Evolutionary conservation across 2,888 invertebrate species (phyloP), one percentile per base, ranked within the genome.

Genomic region (Scaptomyza cyrtandrae): DNA sequence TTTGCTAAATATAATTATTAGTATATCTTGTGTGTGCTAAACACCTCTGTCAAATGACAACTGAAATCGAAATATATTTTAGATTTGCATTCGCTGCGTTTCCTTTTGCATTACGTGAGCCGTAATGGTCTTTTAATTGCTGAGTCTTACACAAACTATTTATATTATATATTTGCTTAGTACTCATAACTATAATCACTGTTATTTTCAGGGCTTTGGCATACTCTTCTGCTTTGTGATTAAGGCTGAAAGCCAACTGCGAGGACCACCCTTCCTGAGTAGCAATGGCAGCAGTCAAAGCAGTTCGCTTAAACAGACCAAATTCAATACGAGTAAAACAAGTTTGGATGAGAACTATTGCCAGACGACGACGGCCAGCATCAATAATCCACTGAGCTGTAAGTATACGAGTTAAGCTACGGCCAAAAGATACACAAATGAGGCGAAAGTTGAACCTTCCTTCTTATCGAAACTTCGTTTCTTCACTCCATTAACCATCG

Each of bases 311-410:
- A 89, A 88, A 53, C 88, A 87, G 55, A 89, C 85, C 59, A 92
- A 91, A 55, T 86, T 87, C 52, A 91, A 80, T 50, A 85, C 90
- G 14, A 92, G 90, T 69, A 86, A 91, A 77, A 90, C 90, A 7
- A 91, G 90, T 64, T 82, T 92, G 71, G 91, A 91, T 65, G 92
- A 92, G 35, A 91, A 90, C 73, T 92, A 90, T 78, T 92, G 92
- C 73, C 91, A 91, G 37, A 91, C 91, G 59, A 84, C 87, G 43
- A 73, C 87, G 53, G 91, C 90, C 48, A 89, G 91, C 74, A 91
- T 91, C 70, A 91, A 92, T 67, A 91, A 90, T 82, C 91, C 92
- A 58, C 71, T 92, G 68, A 92, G 87, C 81, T 92, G 92, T 92
- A 86, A 90, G 92, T 90, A 73, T 24, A n/a, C n/a, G 31, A 37